phyloP scores from a whole-genome alignment of 2,113 vertebrate genomes.

The Gobio gobio region DNA sequence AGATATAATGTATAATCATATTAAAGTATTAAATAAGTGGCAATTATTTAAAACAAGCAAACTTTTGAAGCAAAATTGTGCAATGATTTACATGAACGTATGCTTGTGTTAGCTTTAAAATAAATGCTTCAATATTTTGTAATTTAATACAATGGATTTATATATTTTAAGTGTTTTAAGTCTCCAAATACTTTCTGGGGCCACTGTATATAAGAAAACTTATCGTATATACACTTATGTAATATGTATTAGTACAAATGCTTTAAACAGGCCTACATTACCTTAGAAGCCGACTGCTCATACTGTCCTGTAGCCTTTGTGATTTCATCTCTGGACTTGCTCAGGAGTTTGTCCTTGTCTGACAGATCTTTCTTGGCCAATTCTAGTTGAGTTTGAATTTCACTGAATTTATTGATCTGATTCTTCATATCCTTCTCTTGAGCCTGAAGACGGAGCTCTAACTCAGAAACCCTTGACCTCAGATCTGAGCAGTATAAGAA shows the following conservation, averaged over 20 bases:
- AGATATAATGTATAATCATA: no score
- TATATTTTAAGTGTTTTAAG: no score
- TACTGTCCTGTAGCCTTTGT: constrained; percentile 73
- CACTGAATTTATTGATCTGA: constrained; percentile 78
- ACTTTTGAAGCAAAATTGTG: no score
- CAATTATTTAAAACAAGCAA: no score
- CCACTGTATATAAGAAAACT: background rate
- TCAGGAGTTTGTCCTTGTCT: constrained; percentile 82
- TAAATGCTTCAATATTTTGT: no score
- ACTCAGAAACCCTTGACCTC: constrained; percentile 76
- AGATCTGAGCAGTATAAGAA: constrained; percentile 74
- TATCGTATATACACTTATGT: background rate
- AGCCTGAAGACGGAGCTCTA: constrained; percentile 80
- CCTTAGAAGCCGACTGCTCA: constrained; percentile 81
- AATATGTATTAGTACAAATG: background rate
- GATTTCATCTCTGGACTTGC: constrained; percentile 81
- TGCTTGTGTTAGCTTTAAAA: no score
- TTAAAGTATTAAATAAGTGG: no score
- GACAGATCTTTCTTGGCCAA: constrained; percentile 79
- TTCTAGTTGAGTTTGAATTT: constrained; percentile 80
- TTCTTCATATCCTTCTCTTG: constrained; percentile 82
- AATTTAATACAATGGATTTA: no score
- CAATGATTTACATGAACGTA: no score
- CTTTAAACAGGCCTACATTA: constrained; percentile 60
- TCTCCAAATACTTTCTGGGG: background rate